Percentiles rank a stretch among this genome's conserved stretches.
Conservation (phyloP, 2,113 vertebrate genomes). For the Lethenteron camtschaticum region DNA sequence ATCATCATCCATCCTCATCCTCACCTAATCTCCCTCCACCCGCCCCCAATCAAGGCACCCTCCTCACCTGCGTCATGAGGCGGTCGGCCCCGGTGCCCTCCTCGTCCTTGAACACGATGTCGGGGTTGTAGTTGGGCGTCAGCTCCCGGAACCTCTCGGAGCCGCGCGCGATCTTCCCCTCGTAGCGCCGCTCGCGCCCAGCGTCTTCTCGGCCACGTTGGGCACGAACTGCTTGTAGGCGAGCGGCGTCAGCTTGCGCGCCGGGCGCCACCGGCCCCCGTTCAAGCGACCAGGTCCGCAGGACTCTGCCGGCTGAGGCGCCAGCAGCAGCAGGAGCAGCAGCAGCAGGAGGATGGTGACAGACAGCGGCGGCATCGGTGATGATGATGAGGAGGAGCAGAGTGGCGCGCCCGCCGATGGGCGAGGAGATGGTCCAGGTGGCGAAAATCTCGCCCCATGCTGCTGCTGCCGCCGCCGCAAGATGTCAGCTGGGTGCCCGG, state of each 20-base stretch:
- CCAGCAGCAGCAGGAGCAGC: too few species aligned
- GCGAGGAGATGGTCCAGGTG: too few species aligned
- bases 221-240: slow-evolving; percentile 99
- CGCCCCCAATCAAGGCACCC: too few species aligned
- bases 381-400: too few species aligned
- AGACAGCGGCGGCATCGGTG: too few species aligned
- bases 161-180: slow-evolving; percentile 95
- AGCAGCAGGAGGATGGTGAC: too few species aligned
- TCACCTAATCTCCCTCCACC: too few species aligned
- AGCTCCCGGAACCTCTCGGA: slow-evolving; percentile 98
- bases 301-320: slow-evolving; percentile 3
- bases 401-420: too few species aligned
- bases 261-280: slow-evolving; percentile 79
- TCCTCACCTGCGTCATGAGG: slow-evolving; percentile 98
- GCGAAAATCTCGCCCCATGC: too few species aligned
- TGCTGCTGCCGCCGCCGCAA: too few species aligned
- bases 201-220: slow-evolving; percentile 97
- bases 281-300: slow-evolving; percentile 93
- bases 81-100: slow-evolving; percentile 96
- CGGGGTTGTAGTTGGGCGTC: slow-evolving; percentile 98
- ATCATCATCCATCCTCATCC: too few species aligned
- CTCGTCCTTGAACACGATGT: slow-evolving; percentile 99
- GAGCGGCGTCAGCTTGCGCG: slow-evolving; percentile 92
- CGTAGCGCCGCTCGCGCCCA: slow-evolving; percentile 92
- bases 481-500: too few species aligned